These are phyloP conservation scores for Bicyclus anynana DNA, from an alignment of 1,140 invertebrate genomes.

Conservation along the genomic window DNA sequence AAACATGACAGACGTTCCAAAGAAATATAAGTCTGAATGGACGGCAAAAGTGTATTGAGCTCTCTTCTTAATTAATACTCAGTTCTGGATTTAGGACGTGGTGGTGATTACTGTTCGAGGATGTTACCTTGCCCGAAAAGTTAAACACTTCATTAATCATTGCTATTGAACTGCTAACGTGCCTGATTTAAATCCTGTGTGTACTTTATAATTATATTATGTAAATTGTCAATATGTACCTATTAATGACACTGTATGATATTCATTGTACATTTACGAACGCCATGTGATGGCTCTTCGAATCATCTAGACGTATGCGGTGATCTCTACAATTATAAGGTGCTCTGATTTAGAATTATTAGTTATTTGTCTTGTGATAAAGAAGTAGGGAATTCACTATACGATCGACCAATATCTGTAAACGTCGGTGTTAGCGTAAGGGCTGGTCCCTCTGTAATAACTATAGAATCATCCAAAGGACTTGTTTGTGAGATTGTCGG, in stretches of 20 bases:
- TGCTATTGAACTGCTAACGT: conserved; percentile 32
- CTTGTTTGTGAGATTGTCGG: conserved; percentile 9
- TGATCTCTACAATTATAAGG: conserved; percentile 76
- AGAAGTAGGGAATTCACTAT: conserved; percentile 53
- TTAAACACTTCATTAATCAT: conserved; percentile 9
- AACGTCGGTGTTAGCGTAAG: conserved; percentile 50
- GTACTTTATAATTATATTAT: conserved; percentile 40
- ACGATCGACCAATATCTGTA: conserved; percentile 65
- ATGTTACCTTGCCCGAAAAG: background rate
- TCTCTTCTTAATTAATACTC: conserved; percentile 60
- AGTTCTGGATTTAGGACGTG: conserved; percentile 24
- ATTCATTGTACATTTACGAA: conserved; percentile 60
- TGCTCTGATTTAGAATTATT: conserved; percentile 74
- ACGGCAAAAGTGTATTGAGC: conserved; percentile 28
- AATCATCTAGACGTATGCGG: conserved; percentile 54
- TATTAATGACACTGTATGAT: conserved; percentile 62
- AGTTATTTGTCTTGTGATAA: conserved; percentile 70
- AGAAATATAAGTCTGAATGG: conserved; percentile 18
- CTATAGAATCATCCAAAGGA: conserved; percentile 12
- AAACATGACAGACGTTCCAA: conserved; percentile 23
- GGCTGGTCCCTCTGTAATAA: conserved; percentile 57
- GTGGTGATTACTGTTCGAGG: background rate
- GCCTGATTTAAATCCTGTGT: conserved; percentile 49
- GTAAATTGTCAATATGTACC: conserved; percentile 71
- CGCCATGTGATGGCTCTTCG: conserved; percentile 64